Percentiles rank a stretch among this genome's conserved stretches.
phyloP scores from a whole-genome alignment of 2,888 invertebrate species.

The Trissolcus brochymenae region DNA sequence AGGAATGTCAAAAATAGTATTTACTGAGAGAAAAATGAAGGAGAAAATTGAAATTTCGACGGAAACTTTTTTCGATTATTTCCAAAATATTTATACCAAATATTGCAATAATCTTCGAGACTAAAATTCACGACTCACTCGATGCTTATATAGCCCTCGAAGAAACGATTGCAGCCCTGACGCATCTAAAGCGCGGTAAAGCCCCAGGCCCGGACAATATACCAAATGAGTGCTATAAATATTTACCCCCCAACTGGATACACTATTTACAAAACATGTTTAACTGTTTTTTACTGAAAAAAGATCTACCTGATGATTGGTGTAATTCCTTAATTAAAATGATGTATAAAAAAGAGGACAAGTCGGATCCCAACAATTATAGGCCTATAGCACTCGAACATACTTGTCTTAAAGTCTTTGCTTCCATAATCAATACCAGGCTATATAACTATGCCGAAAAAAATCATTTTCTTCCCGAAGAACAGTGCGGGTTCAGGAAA shows the following conservation, averaged over 20 bases:
- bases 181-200: not conserved
- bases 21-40: too few relatives aligned
- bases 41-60: too few relatives aligned
- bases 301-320: not conserved
- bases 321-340: not conserved
- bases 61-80: too few relatives aligned
- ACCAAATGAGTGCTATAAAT: not conserved
- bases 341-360: not conserved
- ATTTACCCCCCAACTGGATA: not conserved
- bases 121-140: too few relatives aligned
- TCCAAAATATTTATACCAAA: too few relatives aligned
- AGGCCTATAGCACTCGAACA: not conserved
- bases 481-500: not conserved
- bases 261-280: not conserved
- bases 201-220: not conserved
- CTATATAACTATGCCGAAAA: not conserved
- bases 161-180: too few relatives aligned
- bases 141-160: too few relatives aligned
- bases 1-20: too few relatives aligned
- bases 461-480: not conserved
- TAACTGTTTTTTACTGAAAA: not conserved
- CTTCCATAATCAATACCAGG: not conserved
- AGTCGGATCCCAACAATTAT: not conserved
- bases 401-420: not conserved
- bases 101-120: too few relatives aligned